Conservation (phyloP, 1,140 invertebrate genomes). For the Aphaenogaster ashmeadi region DNA sequence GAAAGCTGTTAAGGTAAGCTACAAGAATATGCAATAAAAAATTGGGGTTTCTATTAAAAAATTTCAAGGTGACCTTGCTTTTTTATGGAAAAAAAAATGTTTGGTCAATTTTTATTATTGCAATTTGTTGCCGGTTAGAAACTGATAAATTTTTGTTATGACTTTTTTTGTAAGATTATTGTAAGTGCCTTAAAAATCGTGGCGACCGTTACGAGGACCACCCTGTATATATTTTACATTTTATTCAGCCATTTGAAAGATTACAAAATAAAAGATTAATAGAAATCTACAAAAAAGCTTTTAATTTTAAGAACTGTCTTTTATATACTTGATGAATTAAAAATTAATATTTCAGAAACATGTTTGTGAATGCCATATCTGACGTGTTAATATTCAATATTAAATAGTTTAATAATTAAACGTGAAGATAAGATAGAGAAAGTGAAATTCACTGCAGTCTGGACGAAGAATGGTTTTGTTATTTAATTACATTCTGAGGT, state of each 20-base stretch:
- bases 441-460: background rate
- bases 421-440: background rate
- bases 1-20: too few relatives aligned
- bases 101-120: too few relatives aligned
- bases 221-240: background rate
- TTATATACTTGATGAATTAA: background rate
- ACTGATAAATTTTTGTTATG: too few relatives aligned
- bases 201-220: too few relatives aligned
- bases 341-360: background rate
- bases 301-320: background rate
- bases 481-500: conserved; percentile 2
- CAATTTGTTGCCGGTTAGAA: too few relatives aligned
- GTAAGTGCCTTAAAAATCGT: too few relatives aligned
- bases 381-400: background rate
- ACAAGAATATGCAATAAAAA: too few relatives aligned
- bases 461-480: background rate
- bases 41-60: too few relatives aligned
- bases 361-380: background rate
- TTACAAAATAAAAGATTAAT: background rate
- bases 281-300: background rate
- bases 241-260: background rate
- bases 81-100: too few relatives aligned
- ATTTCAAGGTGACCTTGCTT: too few relatives aligned
- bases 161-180: too few relatives aligned
- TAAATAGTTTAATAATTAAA: background rate